phyloP scores from a whole-genome alignment of 2,888 invertebrate species.

The Dasypogon diadema region DNA sequence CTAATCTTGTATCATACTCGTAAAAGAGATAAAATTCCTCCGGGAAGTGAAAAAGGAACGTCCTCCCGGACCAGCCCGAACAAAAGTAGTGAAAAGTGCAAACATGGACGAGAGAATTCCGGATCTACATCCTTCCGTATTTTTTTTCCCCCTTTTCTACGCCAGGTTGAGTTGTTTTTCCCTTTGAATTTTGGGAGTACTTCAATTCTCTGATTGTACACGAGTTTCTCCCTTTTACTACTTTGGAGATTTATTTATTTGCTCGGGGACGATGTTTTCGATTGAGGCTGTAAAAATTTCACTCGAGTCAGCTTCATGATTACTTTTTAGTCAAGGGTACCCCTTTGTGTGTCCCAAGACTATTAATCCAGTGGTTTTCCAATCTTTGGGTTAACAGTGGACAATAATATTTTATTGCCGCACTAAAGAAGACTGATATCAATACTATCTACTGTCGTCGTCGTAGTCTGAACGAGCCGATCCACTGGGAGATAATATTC shows the following conservation, averaged over 20 bases:
- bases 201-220: constrained; percentile 25
- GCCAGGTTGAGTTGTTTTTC: constrained; percentile 9
- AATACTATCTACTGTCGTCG: background rate
- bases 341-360: constrained; percentile 36
- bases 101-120: constrained; percentile 26
- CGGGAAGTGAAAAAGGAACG: constrained; percentile 4
- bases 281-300: constrained; percentile 46
- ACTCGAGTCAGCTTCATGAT: constrained; percentile 42
- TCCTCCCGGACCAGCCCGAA: constrained; percentile 25
- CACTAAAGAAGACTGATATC: constrained; percentile 1
- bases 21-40: constrained; percentile 17
- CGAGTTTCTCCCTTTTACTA: constrained; percentile 18
- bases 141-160: background rate
- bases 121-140: constrained; percentile 27
- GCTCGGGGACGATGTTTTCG: constrained; percentile 39
- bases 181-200: background rate
- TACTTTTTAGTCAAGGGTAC: constrained; percentile 37
- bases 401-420: constrained; percentile 48
- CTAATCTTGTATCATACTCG: constrained; percentile 28
- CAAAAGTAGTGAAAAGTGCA: constrained; percentile 31
- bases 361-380: constrained; percentile 41
- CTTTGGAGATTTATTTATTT: constrained; percentile 47
- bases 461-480: background rate
- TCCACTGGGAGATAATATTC: background rate
- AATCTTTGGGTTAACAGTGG: constrained; percentile 37